Base-by-base conservation (phyloP, 2,113 vertebrate species). In the Carlito syrichta region DNA sequence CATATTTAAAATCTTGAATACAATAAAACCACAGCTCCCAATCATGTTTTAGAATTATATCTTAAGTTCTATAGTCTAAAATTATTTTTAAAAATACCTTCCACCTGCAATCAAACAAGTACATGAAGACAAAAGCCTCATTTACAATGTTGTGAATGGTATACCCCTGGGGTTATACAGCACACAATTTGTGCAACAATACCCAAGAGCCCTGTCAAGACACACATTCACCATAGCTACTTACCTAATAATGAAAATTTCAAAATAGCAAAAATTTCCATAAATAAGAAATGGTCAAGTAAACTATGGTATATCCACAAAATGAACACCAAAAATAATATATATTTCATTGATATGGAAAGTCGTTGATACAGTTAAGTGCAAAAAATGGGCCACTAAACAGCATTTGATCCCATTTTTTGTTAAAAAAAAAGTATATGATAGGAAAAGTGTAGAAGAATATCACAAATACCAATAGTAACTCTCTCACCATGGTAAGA, bases 11-110 rank as follows among this genome's bases (percentile, higher is more conserved):
- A 87, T 4, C 11, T 73, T 89, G n/a, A 79, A 43, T 88, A 56
- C 50, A 90, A 69, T 86, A 91, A 91, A 50, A 69, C 12, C 11
- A 84, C 17, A 27, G n/a, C 58, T 86, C 50, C 11, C 48, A 89
- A 68, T n/a, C 38, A 77, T 60, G 52, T 95, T 89, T 81, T 62
- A 83, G 23, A 90, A 86, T 22, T 94, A 73, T 2, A 77, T 40
- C 32, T 85, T 87, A 90, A 4, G 13, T 23, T 91, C 27, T 96
- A 13, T 60, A 84, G 89, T 84, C 87, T 45, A 91, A 95, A 93
- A 76, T 85, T 14, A 4, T 16, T 96, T 22, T 93, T 68, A 58
- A 74, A 63, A 66, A 54, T 20, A 86, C 1, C 14, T 79, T 86
- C 38, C 7, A 86, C 7, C 25, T 78, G n/a, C 32, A 92, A 96